phyloP scores from a whole-genome alignment of 2,888 invertebrate species.

The Cyaniris semiargus region DNA sequence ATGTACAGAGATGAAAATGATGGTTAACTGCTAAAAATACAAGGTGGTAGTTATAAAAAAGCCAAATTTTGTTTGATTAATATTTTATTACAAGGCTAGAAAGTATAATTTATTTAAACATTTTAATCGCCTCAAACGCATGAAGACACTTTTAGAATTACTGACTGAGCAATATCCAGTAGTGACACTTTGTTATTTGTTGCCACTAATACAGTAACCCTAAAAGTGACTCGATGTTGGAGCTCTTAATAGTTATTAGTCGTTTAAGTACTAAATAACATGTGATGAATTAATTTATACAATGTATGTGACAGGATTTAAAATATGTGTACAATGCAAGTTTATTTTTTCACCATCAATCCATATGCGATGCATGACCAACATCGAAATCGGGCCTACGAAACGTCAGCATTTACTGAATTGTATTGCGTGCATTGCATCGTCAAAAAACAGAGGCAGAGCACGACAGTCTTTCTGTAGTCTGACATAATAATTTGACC shows the following conservation, averaged over 20 bases:
- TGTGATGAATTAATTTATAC: constrained; percentile 27
- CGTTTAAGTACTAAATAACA: constrained; percentile 30
- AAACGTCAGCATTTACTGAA: no score
- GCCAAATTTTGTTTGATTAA: constrained; percentile 22
- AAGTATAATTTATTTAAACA: constrained; percentile 29
- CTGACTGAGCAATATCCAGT: not conserved
- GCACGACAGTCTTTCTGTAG: no score
- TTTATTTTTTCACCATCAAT: not conserved
- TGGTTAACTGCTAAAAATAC: not conserved
- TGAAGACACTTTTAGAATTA: constrained; percentile 6
- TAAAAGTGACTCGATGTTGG: not conserved
- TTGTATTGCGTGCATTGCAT: no score
- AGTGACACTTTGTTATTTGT: not conserved
- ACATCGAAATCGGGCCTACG: not conserved
- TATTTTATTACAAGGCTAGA: constrained; percentile 32
- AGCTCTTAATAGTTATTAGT: constrained; percentile 13
- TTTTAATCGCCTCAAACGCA: not conserved
- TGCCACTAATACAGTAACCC: not conserved
- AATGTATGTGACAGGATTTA: constrained; percentile 11
- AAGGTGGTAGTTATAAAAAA: not conserved
- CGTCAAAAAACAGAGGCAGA: no score
- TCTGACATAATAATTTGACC: no score
- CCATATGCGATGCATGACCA: not conserved
- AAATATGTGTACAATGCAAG: constrained; percentile 3
- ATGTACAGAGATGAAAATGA: not conserved